A percentile compares a stretch with the other conserved stretches of the same genome.
phyloP scores from a whole-genome alignment of 2,113 vertebrate genomes.

The Gopherus flavomarginatus region DNA sequence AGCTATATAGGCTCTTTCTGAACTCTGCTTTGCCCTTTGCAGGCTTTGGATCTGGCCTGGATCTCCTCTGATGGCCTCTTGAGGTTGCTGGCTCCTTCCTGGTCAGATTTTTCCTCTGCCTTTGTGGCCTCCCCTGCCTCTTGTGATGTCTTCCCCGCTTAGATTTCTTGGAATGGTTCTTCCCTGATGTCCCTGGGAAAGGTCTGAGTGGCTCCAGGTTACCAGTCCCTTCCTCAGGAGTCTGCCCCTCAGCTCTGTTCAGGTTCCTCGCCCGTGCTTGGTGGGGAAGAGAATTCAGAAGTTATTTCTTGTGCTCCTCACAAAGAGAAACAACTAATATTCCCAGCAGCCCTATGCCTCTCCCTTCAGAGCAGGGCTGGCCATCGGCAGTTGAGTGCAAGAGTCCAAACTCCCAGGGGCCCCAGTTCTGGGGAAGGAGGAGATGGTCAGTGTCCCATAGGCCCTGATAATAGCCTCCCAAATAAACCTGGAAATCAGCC shows the following conservation, averaged over 20 bases:
- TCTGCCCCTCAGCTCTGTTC: background rate
- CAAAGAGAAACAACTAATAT: background rate
- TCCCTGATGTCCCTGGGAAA: background rate
- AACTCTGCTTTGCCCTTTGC: background rate
- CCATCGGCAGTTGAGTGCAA: background rate
- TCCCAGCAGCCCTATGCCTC: background rate
- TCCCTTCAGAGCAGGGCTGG: background rate
- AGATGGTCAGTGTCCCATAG: background rate
- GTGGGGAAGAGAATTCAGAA: background rate
- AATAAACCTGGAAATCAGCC: background rate
- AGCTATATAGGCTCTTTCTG: background rate
- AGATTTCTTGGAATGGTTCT: background rate
- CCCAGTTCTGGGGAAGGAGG: background rate
- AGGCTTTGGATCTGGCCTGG: background rate
- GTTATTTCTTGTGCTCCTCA: background rate
- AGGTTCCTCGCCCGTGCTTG: background rate
- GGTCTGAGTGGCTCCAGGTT: background rate
- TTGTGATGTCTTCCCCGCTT: background rate
- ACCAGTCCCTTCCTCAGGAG: background rate
- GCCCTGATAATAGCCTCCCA: background rate
- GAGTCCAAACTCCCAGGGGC: background rate
- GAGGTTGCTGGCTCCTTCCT: background rate
- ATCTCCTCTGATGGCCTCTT: background rate
- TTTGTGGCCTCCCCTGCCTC: background rate
- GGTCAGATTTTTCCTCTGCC: background rate